These are phyloP conservation scores for Actinemys pallida DNA, from an alignment of 2,113 vertebrate genomes.

Conservation along the genomic window DNA sequence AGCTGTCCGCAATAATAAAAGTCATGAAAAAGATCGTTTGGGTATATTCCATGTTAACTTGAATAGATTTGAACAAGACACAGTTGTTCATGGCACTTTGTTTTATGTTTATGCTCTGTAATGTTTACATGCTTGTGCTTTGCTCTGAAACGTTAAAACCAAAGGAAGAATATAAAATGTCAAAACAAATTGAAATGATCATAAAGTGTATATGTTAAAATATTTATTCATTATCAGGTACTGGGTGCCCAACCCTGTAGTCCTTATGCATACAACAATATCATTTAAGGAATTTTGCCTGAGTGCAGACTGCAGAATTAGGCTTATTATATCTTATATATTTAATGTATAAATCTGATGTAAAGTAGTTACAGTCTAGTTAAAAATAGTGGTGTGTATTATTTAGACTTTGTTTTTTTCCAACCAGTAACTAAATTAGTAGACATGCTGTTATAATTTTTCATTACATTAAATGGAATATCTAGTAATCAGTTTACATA, in stretches of 20 bases:
- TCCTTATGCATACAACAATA: constrained; percentile 20
- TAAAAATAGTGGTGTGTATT: background rate
- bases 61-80: constrained; percentile 60
- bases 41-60: constrained; percentile 60
- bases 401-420: background rate
- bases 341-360: background rate
- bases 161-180: constrained; percentile 33
- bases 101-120: constrained; percentile 62
- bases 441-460: too few species aligned
- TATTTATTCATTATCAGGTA: constrained; percentile 23
- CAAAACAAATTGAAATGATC: background rate
- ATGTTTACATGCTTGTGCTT: constrained; percentile 19
- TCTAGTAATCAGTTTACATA: background rate
- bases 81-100: constrained; percentile 48
- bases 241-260: constrained; percentile 24
- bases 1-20: constrained; percentile 64
- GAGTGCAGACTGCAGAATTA: constrained; percentile 30
- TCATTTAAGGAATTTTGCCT: constrained; percentile 41
- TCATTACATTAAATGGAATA: too few species aligned
- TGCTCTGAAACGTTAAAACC: constrained; percentile 16
- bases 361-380: background rate
- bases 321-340: background rate
- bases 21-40: constrained; percentile 41
- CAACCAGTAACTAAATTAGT: background rate
- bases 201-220: background rate